Evolutionary conservation across 2,888 invertebrate genomes (phyloP), one percentile per base, ranked within the genome.

Genomic region (Caradrina kadenii): DNA sequence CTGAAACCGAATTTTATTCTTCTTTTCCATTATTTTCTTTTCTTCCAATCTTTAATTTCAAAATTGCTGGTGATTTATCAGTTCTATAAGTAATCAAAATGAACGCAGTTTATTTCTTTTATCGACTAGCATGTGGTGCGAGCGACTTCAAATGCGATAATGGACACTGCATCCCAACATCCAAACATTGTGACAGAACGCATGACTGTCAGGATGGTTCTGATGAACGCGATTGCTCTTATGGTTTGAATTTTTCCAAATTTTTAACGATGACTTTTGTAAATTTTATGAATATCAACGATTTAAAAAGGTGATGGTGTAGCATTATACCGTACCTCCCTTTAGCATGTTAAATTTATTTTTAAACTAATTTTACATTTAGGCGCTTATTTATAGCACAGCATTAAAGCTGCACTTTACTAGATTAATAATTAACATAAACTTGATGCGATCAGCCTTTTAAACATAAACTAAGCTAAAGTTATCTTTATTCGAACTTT

Each of bases 91-190:
- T 67, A 73, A 63, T 69, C 35, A 65, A 70, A 74, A 80, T 80
- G 76, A 81, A 86, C 79, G 76, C 79, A 85, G 82, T 73, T 77
- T 87, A 83, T 90, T 92, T 92, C 83, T 96, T 96, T 91, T 97
- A 96, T 94, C 96, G 97, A 86, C 88, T 91, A 96, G 96, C 94
- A 91, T 96, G 96, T 93, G 92, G 93, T 90, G 90, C 92, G 77
- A 89, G 87, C 80, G 95, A 95, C 93, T 97, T 97, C 96, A 96
- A 95, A 88, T 97, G 97, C 93, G 94, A 94, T 89, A 96, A 96
- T 91, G 97, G 97, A 89, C 93, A 96, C 91, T 97, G 97, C 93
- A 96, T 97, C 81, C 94, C 96, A 81, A 89, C 91, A 82, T 93
- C 92, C 83, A 95, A 95, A 88, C 90, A 94, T 81, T 96, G 96